A percentile compares a stretch with the other conserved stretches of the same genome.
phyloP scores from a whole-genome alignment of 2,797 vertebrate species.

The Periparus ater region DNA sequence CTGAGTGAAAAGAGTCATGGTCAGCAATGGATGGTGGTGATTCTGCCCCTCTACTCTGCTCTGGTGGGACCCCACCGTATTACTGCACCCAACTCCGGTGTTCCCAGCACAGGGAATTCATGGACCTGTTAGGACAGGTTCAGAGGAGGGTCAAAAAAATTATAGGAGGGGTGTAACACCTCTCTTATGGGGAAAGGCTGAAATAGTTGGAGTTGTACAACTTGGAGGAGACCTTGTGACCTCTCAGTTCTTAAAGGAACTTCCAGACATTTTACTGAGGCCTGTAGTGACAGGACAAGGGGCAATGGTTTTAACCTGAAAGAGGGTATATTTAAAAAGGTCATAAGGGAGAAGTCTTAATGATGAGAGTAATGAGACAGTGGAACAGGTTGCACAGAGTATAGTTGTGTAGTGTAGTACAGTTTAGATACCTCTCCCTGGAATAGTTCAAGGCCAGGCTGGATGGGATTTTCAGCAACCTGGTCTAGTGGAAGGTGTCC shows the following conservation, averaged over 20 bases:
- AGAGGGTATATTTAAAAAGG: background rate
- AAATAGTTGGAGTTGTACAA: background rate
- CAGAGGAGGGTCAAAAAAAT: background rate
- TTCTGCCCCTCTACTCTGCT: background rate
- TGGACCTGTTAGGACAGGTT: background rate
- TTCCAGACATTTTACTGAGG: background rate
- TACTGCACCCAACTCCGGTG: background rate
- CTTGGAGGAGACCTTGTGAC: background rate
- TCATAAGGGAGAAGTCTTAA: background rate
- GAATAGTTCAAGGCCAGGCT: background rate
- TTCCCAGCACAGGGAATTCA: background rate
- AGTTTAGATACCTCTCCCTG: background rate
- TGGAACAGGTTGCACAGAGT: background rate
- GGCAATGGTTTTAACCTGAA: background rate
- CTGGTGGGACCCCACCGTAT: too few relatives aligned
- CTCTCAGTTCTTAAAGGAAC: background rate
- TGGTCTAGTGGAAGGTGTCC: background rate
- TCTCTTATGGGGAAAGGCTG: background rate
- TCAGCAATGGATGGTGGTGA: background rate
- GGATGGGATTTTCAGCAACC: background rate
- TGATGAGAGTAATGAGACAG: background rate
- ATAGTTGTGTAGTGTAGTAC: background rate
- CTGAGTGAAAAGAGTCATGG: too few relatives aligned
- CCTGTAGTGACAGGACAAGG: background rate
- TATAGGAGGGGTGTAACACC: background rate